phyloP scores from a whole-genome alignment of 35 echinoderm and acorn worm species.

The Diadema setosum region DNA sequence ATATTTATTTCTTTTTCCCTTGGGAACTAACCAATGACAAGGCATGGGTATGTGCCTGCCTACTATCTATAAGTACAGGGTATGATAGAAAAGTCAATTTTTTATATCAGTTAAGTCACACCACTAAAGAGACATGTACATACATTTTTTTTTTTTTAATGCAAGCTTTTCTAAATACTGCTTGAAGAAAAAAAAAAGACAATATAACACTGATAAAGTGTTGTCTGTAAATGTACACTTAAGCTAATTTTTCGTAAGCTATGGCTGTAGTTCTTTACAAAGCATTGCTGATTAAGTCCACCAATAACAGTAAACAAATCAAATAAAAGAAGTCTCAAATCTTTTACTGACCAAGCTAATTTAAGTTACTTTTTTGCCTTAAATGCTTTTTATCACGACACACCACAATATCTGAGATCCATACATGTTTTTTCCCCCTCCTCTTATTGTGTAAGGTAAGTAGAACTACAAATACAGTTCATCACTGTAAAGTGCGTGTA shows the following conservation, averaged over 20 bases:
- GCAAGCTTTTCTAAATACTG: neutral
- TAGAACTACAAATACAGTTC: neutral
- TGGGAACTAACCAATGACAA: neutral
- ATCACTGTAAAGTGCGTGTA: neutral
- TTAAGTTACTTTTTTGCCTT: neutral
- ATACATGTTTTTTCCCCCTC: neutral
- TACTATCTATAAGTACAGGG: neutral
- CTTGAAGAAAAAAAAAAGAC: neutral
- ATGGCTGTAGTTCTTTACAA: no score
- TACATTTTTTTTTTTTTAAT: neutral
- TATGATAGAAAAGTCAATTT: conserved; percentile 11
- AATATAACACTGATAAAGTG: neutral
- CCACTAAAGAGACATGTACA: neutral
- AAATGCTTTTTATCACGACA: neutral
- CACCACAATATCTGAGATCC: neutral
- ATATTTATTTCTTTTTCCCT: neutral
- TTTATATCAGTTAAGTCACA: neutral
- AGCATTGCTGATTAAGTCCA: no score
- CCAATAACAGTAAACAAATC: no score
- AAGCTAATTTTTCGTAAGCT: neutral
- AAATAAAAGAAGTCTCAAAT: no score
- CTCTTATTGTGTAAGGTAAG: no score
- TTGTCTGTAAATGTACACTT: neutral
- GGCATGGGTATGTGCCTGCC: neutral
- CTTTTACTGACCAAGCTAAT: no score